Evolutionary conservation across 1,140 invertebrate species (phyloP), one percentile per base, ranked within the genome.

Genomic region (Rhizoglyphus robini): DNA sequence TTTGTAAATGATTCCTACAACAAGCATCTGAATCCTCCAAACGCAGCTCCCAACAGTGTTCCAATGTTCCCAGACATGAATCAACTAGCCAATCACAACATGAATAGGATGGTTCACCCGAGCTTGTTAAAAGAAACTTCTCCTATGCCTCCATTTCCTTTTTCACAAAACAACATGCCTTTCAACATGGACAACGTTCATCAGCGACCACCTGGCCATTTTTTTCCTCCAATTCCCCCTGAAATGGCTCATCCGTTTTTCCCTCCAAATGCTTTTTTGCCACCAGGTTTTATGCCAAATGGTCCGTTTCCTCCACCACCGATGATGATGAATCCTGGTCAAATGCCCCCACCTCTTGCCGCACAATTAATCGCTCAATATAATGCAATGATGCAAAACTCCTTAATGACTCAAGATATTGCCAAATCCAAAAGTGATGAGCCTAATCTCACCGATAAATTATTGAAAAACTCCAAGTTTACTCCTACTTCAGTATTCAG

Each of bases 401-500:
- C 2, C 5, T 20, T 8, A 51, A 13, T 4, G 15, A 11, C 4
- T 18, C n/a, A 3, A 4, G 48, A 46, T 3, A 1, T 23, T 2
- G 29, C 15, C 23, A 8, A 51, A 27, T 4, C 2, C n/a, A 27
- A 51, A 51, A 23, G 23, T 51, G 23, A 51, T 49, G n/a, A 49
- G 23, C 13, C 15, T n/a, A 20, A 13, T 11, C n/a, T 60, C 8
- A 18, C 58, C 2, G 2, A 60, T 34, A 60, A 60, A 46, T 4
- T 60, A 15, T 27, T 60, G 2, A 60, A 60, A 46, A 60, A 60
- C 29, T 32, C 30, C 15, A 60, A 60, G 29, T 60, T 60, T 60
- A 60, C 58, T 27, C 58, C 58, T 20, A 60, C 58, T 29, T 34
- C 58, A 60, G 58, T 60, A 29, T 60, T 60, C 36, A 13, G 58